Base-by-base conservation (phyloP, 2,888 invertebrate species). In the Epistrophe eligans region DNA sequence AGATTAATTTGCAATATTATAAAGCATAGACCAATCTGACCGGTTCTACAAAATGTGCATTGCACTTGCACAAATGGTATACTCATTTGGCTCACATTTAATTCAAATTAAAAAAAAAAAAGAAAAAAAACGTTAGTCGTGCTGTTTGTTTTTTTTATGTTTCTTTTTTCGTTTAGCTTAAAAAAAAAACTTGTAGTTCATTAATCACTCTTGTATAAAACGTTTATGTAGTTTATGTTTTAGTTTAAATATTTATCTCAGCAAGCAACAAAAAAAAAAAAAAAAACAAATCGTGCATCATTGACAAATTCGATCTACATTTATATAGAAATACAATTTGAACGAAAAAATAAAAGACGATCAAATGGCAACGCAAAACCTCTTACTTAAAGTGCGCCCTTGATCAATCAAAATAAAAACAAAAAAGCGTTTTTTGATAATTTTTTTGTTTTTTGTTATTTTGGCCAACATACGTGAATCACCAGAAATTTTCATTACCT, bases 341-440 rank as follows among this genome's bases (percentile, higher is more conserved):
- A 24, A 24, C 32, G 58, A 55, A 66, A 35, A 81, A 35, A 35
- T 45, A 55, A 66, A 35, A 45, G 35, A n/a, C 79, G 77, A 83
- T 87, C 87, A 83, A 83, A 87, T 87, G 83, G 83, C 87, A 87
- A 87, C 79, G 72, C 83, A 76, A 72, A 79, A 76, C 82, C 71
- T 79, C 79, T 72, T 83, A 79, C 60, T 73, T 45, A 79, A 43
- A 24, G 62, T 62, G 55, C 71, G 85, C 66, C 83, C 79, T 79
- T 87, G 83, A 72, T 79, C 87, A 74, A 43, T 48, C 35, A 9
- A 52, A 60, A 40, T 10, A 13, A 66, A 35, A 52, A 58, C 50
- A 50, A 48, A 17, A 11, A 64, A 45, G 32, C n/a, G 15, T 15
- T 77, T 58, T 79, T 76, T 77, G 57, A 35, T 64, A n/a, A 58